Conservation (phyloP, 2,888 invertebrate genomes). For the Dione juno region DNA sequence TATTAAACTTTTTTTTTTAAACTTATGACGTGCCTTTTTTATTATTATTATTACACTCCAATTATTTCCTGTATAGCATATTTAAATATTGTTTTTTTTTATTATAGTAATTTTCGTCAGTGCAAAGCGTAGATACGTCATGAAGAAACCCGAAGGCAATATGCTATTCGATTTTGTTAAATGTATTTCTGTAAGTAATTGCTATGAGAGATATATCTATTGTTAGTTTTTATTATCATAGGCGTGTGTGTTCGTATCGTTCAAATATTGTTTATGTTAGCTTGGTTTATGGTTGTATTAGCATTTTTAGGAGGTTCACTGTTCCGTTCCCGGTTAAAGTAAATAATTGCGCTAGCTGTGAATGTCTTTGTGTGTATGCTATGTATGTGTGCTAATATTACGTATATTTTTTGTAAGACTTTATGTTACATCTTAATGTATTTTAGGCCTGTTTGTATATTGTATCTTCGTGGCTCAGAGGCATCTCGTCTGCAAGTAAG, state of each 20-base stretch:
- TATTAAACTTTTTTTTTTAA: too few species aligned
- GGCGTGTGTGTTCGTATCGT: slow-evolving; percentile 6
- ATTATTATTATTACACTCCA: background rate
- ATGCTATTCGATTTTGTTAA: slow-evolving; percentile 86
- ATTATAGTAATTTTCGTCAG: slow-evolving; percentile 87
- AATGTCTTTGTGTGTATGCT: background rate
- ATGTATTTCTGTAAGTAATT: slow-evolving; percentile 85
- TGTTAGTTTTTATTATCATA: background rate
- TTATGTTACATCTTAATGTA: too few species aligned
- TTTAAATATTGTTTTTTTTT: slow-evolving; percentile 22
- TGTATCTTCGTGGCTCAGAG: too few species aligned
- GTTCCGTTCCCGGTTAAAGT: background rate
- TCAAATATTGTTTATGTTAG: background rate
- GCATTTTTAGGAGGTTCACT: background rate
- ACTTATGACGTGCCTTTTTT: slow-evolving; percentile 5
- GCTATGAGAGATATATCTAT: background rate
- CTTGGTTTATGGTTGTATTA: background rate
- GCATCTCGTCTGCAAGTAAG: too few species aligned
- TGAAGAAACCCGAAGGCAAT: slow-evolving; percentile 87
- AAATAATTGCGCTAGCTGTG: background rate
- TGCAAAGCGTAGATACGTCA: slow-evolving; percentile 86
- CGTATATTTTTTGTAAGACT: too few species aligned
- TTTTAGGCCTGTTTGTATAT: too few species aligned
- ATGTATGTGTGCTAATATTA: too few species aligned
- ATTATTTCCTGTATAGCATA: background rate